These are phyloP conservation scores for Aphidoletes aphidimyza DNA, from an alignment of 2,888 invertebrate species.

Conservation along the genomic window DNA sequence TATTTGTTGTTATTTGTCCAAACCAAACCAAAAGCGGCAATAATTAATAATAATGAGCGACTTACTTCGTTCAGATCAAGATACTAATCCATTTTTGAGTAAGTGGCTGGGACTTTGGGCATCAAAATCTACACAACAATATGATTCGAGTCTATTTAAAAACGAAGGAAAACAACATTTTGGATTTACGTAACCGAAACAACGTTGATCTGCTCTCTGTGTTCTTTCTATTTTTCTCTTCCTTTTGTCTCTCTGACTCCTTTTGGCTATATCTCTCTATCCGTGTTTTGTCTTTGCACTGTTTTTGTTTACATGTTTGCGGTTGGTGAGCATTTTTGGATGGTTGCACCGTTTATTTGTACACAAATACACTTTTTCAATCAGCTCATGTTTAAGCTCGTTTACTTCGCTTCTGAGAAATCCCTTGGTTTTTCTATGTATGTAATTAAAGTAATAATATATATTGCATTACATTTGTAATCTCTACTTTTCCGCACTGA, in stretches of 20 bases:
- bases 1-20: neutral
- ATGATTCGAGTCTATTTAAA: neutral
- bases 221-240: neutral
- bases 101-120: neutral
- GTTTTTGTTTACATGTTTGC: neutral
- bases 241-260: neutral
- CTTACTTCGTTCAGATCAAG: slow-evolving; percentile 10
- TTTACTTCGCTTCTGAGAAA: neutral
- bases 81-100: slow-evolving; percentile 43
- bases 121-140: neutral
- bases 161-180: neutral
- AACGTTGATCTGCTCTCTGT: slow-evolving; percentile 18
- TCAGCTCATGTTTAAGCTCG: neutral
- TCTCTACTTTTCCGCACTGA: too few species aligned
- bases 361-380: neutral
- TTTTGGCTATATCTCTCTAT: neutral
- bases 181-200: slow-evolving; percentile 7
- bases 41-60: slow-evolving; percentile 1
- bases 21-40: neutral
- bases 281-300: neutral
- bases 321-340: slow-evolving; percentile 20
- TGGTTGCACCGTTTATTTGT: slow-evolving; percentile 10
- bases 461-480: too few species aligned
- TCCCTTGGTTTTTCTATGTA: neutral
- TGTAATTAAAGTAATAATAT: neutral